Base-by-base conservation (phyloP, 2,888 invertebrate genomes). In the Chrysolina oricalcia region DNA sequence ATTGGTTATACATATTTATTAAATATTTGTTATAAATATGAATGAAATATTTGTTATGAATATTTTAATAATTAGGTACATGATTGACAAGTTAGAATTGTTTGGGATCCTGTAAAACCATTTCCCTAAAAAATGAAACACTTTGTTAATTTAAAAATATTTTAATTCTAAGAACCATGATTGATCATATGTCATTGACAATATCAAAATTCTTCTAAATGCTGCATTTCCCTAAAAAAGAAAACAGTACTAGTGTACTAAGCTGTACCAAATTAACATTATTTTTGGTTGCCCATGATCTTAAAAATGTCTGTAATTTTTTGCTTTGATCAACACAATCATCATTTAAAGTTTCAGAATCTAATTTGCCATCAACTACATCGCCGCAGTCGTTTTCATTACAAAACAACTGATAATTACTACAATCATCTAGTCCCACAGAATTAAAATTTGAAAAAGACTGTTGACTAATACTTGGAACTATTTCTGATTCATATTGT, bases 321-420 rank as follows among this genome's bases (percentile, higher is more conserved):
- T 64, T 64, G 19, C 64, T 64, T 64, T 40, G 64, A 41, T 17
- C 64, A 64, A 13, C 19, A 64, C 41, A 64, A 19, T 64, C 19
- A 64, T 41, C 64, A 64, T 64, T 64, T 21, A 64, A n/a, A 41
- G 40, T 64, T 64, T 64, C 64, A 64, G 41, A 41, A 64, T 64
- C 40, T 41, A 64, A 64, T 64, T 64, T 35, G 64, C 64, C 40
- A 64, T 64, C 63, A 63, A 40, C 35, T 48, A 48, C 48, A 41
- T 64, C 35, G 64, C n/a, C 64, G 19, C 35, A 64, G 19, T 64
- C 41, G 64, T 64, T 64, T 64, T 64, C 64, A 64, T 64, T 41
- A 64, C 64, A 64, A 64, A 64, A 64, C 64, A 64, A 40, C 64
- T 64, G 64, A 64, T 64, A 64, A 64, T 64, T 41, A 64, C 40